Conservation (phyloP, 1,140 invertebrate genomes). For the Diplogasteroides magnus region DNA sequence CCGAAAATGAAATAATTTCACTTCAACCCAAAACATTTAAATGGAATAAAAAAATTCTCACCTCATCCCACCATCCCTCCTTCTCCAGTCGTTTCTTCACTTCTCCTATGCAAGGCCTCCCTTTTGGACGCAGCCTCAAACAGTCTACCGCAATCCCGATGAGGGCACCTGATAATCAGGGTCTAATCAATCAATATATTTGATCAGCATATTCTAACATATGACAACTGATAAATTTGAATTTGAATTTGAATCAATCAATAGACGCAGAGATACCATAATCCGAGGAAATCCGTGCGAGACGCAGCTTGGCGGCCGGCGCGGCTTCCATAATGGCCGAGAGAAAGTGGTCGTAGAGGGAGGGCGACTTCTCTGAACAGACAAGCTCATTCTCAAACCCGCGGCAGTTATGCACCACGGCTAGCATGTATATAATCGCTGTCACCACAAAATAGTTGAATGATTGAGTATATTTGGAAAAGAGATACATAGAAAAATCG, state of each 20-base stretch:
- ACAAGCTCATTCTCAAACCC: no score
- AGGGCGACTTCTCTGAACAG: background rate
- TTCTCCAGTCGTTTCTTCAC: background rate
- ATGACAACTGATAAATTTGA: no score
- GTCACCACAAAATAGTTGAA: background rate
- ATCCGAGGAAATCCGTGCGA: background rate
- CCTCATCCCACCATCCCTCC: background rate
- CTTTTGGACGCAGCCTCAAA: background rate
- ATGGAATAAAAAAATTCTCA: background rate
- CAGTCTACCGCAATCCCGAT: background rate
- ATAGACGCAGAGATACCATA: no score
- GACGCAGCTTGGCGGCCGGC: background rate
- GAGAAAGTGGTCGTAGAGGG: background rate
- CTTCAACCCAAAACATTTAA: no score
- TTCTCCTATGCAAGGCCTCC: background rate
- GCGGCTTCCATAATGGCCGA: no score
- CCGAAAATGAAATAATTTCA: no score
- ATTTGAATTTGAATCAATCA: no score
- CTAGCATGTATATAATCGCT: no score
- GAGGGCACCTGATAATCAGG: no score
- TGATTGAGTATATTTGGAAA: background rate
- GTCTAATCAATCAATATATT: no score
- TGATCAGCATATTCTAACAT: no score
- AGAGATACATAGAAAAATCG: background rate
- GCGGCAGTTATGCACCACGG: background rate